Evolutionary conservation across 2,797 vertebrate genomes (phyloP).

Genomic region (Rhadinocentrus ornatus): DNA sequence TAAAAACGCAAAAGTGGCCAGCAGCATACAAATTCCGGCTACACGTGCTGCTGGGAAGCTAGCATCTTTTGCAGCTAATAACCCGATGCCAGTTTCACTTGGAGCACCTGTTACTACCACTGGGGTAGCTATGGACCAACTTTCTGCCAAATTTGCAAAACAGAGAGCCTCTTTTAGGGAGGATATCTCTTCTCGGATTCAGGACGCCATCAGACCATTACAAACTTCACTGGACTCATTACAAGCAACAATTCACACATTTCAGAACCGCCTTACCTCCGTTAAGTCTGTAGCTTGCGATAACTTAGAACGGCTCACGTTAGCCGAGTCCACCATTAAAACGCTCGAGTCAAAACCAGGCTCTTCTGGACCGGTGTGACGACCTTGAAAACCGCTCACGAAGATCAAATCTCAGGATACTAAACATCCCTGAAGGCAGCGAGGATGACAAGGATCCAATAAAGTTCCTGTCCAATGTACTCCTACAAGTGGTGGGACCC

Average conservation of each 20-base stretch:
- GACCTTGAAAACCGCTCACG: not conserved
- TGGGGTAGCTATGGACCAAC: not conserved
- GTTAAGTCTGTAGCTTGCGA: conserved; percentile 1
- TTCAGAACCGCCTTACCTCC: not conserved
- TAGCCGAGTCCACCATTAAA: not conserved
- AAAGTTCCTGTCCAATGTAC: not conserved
- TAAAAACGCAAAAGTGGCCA: too few relatives aligned
- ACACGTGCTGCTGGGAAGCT: too few relatives aligned
- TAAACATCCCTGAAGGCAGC: not conserved
- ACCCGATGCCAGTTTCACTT: too few relatives aligned
- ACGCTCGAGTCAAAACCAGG: not conserved
- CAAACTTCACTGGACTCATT: not conserved
- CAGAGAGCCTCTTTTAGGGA: not conserved
- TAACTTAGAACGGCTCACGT: not conserved
- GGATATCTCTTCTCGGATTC: not conserved
- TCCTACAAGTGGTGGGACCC: not conserved
- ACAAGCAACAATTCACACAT: not conserved
- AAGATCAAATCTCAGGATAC: not conserved
- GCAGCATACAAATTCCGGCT: too few relatives aligned
- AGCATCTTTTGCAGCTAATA: too few relatives aligned
- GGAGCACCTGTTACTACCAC: too few relatives aligned
- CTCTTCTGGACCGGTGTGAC: not conserved
- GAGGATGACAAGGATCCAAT: not conserved
- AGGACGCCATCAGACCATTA: not conserved
- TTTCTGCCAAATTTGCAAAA: not conserved